Evolutionary conservation across 2,113 vertebrate species (phyloP), one percentile per base, ranked within the genome.

Genomic region (Plectropomus leopardus): DNA sequence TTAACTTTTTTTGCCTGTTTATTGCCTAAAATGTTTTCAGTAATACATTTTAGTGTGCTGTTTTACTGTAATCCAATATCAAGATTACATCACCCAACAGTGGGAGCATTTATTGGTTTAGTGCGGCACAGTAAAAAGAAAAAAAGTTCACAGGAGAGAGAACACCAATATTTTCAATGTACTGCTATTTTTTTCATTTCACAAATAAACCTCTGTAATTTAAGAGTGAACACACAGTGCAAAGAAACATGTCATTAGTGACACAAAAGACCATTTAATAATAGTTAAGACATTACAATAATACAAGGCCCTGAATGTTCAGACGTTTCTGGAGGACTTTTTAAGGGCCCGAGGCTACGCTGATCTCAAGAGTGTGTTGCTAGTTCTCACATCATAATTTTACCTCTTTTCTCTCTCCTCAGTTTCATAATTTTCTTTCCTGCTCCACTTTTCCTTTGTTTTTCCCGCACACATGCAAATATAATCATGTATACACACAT

Each of bases 361-460:
- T 15, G 17, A 64, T 75, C 34, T 64, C 55, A 65, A 7, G 32
- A 55, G 26, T 50, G 36, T 40, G 9, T 68, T 55, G 47, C 21
- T 24, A 24, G 19, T 40, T 59, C 40, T 65, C 48, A 36, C 42
- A 50, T 80, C 32, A 42, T 58, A 57, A 34, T 34, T 47, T 1
- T 59, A 17, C 8, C 3, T 50, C 21, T 36, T 26, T 63, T 40
- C 53, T 26, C 23, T 61, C 28, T 54, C 34, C 63, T 47, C 32
- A 54, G 26, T 53, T 72, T 51, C 36, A 55, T 5, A 69, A 73
- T 75, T 48, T 68, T 9, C 34, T 65, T 55, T 53, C 17, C 21
- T 42, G 59, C 53, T 81, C 48, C 19, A 86, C 44, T 76, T 83
- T 76, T 14, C 24, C 54, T 36, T 78, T 77, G 19, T 47, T 54